These are phyloP conservation scores for Enteromius trimaculatus DNA, from an alignment of 2,797 vertebrate genomes.

Conservation along the genomic window DNA sequence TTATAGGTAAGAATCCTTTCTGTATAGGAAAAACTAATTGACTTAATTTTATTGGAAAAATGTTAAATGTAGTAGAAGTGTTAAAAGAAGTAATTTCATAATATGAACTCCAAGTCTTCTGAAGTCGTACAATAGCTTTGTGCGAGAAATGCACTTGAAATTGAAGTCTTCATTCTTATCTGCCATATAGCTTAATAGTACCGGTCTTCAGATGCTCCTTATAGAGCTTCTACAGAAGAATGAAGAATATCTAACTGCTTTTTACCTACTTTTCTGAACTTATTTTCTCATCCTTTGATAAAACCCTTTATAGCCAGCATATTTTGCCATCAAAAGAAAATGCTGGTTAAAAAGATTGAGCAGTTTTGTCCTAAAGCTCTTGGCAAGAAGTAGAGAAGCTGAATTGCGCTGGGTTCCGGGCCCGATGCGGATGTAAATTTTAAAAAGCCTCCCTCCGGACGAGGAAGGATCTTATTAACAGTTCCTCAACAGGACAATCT, in stretches of 20 bases:
- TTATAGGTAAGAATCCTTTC: neutral
- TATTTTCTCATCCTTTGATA: neutral
- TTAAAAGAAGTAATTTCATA: neutral
- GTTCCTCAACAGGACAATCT: slow-evolving; percentile 17
- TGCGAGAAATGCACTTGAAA: neutral
- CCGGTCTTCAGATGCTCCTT: neutral
- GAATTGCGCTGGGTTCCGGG: neutral
- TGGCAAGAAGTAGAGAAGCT: neutral
- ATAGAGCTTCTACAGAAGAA: neutral
- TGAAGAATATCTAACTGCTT: neutral
- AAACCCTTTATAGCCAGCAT: neutral
- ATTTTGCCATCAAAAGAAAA: neutral
- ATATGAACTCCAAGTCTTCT: neutral
- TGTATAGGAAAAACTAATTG: no score
- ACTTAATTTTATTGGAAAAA: neutral
- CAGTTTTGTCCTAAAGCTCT: neutral
- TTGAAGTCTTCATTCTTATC: neutral
- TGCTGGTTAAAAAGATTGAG: neutral
- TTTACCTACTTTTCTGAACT: neutral
- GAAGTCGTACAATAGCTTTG: neutral
- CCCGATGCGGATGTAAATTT: neutral
- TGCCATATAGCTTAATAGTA: neutral
- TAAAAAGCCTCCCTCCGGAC: slow-evolving; percentile 28
- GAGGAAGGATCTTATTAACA: slow-evolving; percentile 30
- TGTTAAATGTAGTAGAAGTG: neutral